Conservation (phyloP, 2,113 vertebrate genomes). For the Toxotes jaculatrix region DNA sequence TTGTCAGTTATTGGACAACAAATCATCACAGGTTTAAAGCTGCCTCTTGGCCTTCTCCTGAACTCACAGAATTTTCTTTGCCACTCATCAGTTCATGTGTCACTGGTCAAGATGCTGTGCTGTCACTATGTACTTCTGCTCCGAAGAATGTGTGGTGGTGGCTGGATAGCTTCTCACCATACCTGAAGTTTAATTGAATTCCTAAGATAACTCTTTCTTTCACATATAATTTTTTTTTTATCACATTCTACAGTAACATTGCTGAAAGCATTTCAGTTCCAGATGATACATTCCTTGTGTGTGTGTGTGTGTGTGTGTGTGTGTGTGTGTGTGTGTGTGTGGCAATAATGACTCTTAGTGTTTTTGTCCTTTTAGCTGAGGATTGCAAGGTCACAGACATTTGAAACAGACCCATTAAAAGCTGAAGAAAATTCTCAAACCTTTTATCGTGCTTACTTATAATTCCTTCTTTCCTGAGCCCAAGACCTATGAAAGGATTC, state of each 20-base stretch:
- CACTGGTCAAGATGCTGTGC: slow-evolving; percentile 38
- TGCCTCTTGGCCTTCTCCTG: slow-evolving; percentile 46
- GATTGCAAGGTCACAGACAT: slow-evolving; percentile 35
- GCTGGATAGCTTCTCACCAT: not conserved
- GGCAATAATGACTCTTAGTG: slow-evolving; percentile 25
- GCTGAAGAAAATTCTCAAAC: slow-evolving; percentile 17
- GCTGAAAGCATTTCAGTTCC: slow-evolving; percentile 14
- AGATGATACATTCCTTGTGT: slow-evolving; percentile 13
- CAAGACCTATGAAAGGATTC: slow-evolving; percentile 17
- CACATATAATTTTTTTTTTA: not conserved
- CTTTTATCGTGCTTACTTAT: slow-evolving; percentile 13
- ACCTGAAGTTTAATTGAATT: slow-evolving; percentile 42
- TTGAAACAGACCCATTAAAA: slow-evolving; percentile 36
- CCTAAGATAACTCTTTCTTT: slow-evolving; percentile 35
- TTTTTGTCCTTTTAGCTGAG: slow-evolving; percentile 32
- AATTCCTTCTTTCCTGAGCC: slow-evolving; percentile 6
- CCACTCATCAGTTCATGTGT: slow-evolving; percentile 27
- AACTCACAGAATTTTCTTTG: slow-evolving; percentile 16
- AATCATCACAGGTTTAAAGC: slow-evolving; percentile 19
- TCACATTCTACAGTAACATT: slow-evolving; percentile 2
- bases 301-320: not conserved
- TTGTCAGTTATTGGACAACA: slow-evolving; percentile 2
- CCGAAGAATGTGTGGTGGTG: not conserved
- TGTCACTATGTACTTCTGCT: slow-evolving; percentile 21
- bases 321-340: not conserved